Conservation (phyloP, 2,113 vertebrate species). For the Dasyurus viverrinus region DNA sequence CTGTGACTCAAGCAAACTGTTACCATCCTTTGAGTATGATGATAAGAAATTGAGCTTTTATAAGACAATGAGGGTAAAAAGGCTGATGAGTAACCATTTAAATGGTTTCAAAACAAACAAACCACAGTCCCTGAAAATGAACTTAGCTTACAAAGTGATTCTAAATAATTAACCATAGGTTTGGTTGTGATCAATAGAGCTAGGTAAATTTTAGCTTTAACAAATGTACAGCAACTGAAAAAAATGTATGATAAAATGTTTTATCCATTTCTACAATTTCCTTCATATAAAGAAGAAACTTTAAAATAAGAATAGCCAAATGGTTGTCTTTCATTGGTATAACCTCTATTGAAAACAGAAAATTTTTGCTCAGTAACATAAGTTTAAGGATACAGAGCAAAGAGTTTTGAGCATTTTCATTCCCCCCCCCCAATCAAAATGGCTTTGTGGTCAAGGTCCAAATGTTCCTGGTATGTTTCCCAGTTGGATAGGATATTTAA, state of each 20-base stretch:
- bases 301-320: neutral
- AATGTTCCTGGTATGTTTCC: neutral
- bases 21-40: neutral
- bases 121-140: neutral
- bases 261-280: neutral
- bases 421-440: neutral
- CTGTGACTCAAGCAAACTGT: neutral
- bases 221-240: neutral
- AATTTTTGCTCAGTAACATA: neutral
- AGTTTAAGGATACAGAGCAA: neutral
- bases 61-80: neutral
- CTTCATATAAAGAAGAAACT: neutral
- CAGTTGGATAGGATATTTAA: neutral
- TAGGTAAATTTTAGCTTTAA: neutral
- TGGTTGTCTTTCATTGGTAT: neutral
- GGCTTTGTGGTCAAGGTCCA: neutral
- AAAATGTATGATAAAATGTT: neutral
- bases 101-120: neutral
- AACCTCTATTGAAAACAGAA: conserved; percentile 7
- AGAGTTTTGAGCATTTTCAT: neutral
- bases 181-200: neutral
- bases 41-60: neutral
- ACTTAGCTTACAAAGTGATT: neutral
- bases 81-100: neutral
- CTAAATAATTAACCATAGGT: neutral